Base-by-base conservation (phyloP, 2,113 vertebrate genomes). In the Erythrocercus mccallii region DNA sequence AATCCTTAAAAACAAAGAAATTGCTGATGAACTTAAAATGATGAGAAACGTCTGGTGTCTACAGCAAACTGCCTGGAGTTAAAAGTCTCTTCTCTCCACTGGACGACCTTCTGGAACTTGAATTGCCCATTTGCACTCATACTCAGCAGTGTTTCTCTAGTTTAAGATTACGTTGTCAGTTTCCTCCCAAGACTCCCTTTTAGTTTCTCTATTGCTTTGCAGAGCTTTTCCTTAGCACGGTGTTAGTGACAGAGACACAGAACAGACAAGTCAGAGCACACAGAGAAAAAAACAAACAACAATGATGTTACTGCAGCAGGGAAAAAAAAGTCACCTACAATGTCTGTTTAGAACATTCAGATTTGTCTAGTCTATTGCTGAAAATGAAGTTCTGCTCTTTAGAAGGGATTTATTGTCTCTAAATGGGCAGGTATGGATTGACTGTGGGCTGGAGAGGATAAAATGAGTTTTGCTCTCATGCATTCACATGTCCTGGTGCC, bases 1-100 rank as follows among this genome's bases (percentile, higher is more conserved):
- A 56, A 64, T 64, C 80, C 90, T 66, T 54, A 81, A 86, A 96
- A 88, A 35, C 57, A 92, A 84, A 80, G 60, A 58, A 87, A 80
- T 47, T 87, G 72, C 65, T 61, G 83, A 88, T 93, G 64, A 58
- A 27, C 65, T 94, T 25, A 3, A 3, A 42, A 19, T 19, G 79
- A 87, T 94, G 93, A 84, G 79, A 65, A 83, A 38, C 74, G 62
- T 47, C 71, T 82, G 68, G 47, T 94, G 73, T 91, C 60, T 85
- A 7, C 62, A 90, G 88, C 22, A 77, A 91, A 81, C 8, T 68
- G 70, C 92, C 86, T 80, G 48, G 69, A 93, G 94, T 69, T 54
- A 38, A n/a, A 61, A 71, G 80, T 48, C 78, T 73, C 35, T 30
- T 66, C 23, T 90, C 31, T 92, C 44, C 60, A 6, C 65, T 7